Evolutionary conservation across 2,113 vertebrate species (phyloP).

Genomic region (Mobula hypostoma): DNA sequence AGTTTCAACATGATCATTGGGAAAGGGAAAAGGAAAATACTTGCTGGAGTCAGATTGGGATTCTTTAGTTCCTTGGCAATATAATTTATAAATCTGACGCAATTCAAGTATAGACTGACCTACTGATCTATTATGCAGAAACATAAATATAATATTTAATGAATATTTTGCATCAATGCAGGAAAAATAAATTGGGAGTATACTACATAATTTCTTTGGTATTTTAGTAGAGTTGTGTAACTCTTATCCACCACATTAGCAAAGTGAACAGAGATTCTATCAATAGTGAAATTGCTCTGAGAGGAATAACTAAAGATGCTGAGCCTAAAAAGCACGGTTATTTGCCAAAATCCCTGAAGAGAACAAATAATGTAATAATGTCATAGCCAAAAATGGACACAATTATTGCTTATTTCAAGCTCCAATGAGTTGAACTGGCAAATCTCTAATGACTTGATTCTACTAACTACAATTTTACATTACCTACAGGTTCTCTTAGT

Average conservation of each 20-base stretch:
- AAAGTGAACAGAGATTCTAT: constrained; percentile 69
- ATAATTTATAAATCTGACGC: background rate
- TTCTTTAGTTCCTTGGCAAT: background rate
- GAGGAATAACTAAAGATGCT: constrained; percentile 48
- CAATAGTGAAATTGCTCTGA: constrained; percentile 59
- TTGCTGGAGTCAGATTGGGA: background rate
- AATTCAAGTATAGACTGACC: background rate
- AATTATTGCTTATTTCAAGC: constrained; percentile 30
- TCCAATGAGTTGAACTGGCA: background rate
- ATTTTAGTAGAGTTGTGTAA: constrained; percentile 44
- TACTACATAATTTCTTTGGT: background rate
- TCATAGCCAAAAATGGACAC: constrained; percentile 29
- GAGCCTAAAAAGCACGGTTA: constrained; percentile 45
- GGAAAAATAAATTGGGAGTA: background rate
- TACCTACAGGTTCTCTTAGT: constrained; percentile 1
- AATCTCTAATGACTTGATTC: constrained; percentile 16
- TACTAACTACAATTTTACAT: constrained; percentile 3
- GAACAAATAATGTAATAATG: constrained; percentile 42
- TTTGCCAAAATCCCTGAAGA: constrained; percentile 46
- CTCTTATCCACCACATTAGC: constrained; percentile 83
- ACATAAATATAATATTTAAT: background rate
- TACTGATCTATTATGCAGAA: background rate
- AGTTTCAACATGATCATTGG: too few species aligned
- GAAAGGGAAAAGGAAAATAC: background rate
- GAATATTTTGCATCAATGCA: background rate